Evolutionary conservation across 2,113 vertebrate species (phyloP).

Genomic region (Chauna torquata): DNA sequence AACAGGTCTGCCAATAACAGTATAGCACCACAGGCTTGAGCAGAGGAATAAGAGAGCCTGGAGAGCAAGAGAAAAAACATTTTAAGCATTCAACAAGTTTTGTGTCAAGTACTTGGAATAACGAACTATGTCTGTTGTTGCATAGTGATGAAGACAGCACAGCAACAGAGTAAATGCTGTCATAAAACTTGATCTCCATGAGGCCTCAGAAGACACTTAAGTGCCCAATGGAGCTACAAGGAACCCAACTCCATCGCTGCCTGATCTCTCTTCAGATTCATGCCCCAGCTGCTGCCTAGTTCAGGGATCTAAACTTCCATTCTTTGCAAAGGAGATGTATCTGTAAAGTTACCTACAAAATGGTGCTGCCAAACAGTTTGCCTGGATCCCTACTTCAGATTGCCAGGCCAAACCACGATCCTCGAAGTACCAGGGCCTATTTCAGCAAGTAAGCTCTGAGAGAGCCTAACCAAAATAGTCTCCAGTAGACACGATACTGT

Average conservation of each 20-base stretch:
- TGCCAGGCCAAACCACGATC: background rate
- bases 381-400: background rate
- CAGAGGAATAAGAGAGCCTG: background rate
- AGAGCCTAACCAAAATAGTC: background rate
- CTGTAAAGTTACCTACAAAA: background rate
- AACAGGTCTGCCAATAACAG: background rate
- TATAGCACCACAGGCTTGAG: background rate
- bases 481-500: background rate
- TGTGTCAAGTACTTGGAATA: background rate
- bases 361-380: background rate
- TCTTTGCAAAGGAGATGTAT: background rate
- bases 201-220: background rate
- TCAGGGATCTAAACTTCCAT: background rate
- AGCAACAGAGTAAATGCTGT: background rate
- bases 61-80: background rate
- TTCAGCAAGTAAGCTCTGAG: background rate
- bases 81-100: background rate
- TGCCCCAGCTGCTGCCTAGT: background rate
- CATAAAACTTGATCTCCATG: background rate
- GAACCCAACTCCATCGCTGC: background rate
- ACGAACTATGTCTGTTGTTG: background rate
- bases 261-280: background rate
- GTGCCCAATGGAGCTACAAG: background rate
- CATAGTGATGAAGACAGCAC: background rate
- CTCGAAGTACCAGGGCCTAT: background rate